Conservation (phyloP, 2,797 vertebrate genomes). For the Poeciliopsis gracilis region DNA sequence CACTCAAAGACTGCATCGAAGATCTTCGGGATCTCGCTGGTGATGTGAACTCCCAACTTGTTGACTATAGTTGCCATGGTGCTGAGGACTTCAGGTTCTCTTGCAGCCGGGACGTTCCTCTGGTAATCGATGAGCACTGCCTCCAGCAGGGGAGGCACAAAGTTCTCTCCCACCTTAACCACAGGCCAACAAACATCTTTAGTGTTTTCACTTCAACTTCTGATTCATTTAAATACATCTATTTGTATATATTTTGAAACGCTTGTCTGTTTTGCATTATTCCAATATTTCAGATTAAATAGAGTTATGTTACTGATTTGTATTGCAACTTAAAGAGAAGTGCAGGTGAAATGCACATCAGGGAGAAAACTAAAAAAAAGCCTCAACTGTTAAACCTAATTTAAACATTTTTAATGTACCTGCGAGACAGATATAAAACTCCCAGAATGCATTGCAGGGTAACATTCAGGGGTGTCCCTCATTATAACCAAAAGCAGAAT, state of each 20-base stretch:
- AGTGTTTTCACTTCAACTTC: background rate
- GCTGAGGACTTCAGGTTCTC: constrained; percentile 98
- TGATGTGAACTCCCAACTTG: constrained; percentile 95
- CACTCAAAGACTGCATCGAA: constrained; percentile 99
- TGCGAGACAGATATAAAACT: background rate
- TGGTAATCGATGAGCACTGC: constrained; percentile 98
- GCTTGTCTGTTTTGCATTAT: background rate
- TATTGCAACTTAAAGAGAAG: background rate
- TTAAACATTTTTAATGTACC: background rate
- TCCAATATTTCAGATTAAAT: background rate
- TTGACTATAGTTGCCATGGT: constrained; percentile 99
- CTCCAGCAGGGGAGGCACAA: constrained; percentile 94
- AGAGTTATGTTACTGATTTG: background rate
- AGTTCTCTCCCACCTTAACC: constrained; percentile 93
- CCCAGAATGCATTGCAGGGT: background rate
- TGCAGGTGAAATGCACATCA: background rate
- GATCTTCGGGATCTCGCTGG: constrained; percentile 97
- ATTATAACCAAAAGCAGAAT: background rate
- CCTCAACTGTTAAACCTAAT: background rate
- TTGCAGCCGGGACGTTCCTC: constrained; percentile 94
- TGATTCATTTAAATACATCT: background rate
- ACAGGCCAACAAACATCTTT: background rate
- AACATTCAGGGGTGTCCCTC: background rate
- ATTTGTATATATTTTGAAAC: no score
- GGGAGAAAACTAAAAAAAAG: background rate